These are phyloP conservation scores for Silvanus unidentatus DNA, from an alignment of 2,888 invertebrate species.

Conservation along the genomic window DNA sequence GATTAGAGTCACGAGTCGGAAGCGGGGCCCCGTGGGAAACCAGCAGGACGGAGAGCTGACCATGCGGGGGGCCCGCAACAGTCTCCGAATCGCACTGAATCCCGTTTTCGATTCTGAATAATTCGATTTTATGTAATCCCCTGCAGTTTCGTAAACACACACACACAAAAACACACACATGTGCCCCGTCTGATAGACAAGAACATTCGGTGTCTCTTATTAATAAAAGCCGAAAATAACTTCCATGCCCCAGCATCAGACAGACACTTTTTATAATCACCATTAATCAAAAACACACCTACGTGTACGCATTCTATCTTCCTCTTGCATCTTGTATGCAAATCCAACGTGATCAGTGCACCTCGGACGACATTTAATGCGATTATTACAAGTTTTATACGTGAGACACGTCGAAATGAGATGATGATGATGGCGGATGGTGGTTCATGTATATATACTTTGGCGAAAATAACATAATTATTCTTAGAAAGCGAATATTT, in stretches of 20 bases:
- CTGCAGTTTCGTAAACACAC: conserved; percentile 5
- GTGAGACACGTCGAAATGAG: too few species aligned
- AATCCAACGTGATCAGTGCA: not conserved
- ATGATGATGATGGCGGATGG: too few species aligned
- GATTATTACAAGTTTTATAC: not conserved
- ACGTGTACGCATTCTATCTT: conserved; percentile 21
- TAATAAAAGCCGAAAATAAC: conserved; percentile 44
- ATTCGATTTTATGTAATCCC: conserved; percentile 15
- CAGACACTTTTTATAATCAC: conserved; percentile 39
- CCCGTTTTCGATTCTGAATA: too few species aligned
- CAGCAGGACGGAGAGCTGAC: conserved; percentile 26
- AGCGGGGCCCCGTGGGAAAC: conserved; percentile 28
- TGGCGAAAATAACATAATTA: conserved; percentile 37
- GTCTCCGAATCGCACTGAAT: too few species aligned
- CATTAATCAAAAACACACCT: conserved; percentile 38
- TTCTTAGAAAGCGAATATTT: conserved; percentile 41
- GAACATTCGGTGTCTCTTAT: conserved; percentile 44
- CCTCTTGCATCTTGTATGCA: not conserved
- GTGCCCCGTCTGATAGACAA: conserved; percentile 38
- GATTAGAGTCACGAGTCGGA: conserved; percentile 29
- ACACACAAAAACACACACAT: conserved; percentile 11
- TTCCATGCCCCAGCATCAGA: conserved; percentile 31
- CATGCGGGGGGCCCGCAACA: conserved; percentile 31
- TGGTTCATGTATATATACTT: not conserved
- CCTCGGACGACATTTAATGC: not conserved